These are phyloP conservation scores for Crioceris asparagi DNA, from an alignment of 2,888 invertebrate species.

Conservation along the genomic window DNA sequence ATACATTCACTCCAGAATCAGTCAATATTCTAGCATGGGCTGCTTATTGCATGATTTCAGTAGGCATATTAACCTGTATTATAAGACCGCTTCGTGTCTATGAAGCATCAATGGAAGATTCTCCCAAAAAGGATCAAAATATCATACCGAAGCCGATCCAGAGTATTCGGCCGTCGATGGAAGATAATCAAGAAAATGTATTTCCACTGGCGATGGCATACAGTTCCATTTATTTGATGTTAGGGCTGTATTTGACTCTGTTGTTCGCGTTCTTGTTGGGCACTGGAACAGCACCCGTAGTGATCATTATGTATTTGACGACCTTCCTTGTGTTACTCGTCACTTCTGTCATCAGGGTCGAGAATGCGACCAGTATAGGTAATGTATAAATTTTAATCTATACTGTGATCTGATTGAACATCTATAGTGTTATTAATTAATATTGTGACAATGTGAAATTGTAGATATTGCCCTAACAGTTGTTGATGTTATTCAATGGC, in stretches of 20 bases:
- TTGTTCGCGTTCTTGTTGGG: constrained; percentile 58
- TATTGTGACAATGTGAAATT: no score
- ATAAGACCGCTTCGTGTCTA: constrained; percentile 51
- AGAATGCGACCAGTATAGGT: constrained; percentile 46
- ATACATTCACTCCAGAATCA: constrained; percentile 39
- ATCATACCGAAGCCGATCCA: no score
- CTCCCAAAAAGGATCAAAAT: no score
- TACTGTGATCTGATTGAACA: no score
- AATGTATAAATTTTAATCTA: no score
- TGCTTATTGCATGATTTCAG: constrained; percentile 51
- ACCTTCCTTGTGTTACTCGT: constrained; percentile 44
- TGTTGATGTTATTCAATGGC: no score
- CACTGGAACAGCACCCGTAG: constrained; percentile 49
- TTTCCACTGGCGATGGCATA: constrained; percentile 66
- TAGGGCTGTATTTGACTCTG: constrained; percentile 47
- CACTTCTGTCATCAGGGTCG: constrained; percentile 46
- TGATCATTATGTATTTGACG: constrained; percentile 43
- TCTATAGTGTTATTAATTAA: no score
- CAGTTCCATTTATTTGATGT: constrained; percentile 54
- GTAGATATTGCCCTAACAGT: no score
- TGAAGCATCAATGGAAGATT: no score
- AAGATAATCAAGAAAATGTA: no score
- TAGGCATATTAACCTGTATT: constrained; percentile 44
- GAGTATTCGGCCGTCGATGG: no score
- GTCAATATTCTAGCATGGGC: constrained; percentile 60